A percentile compares a stretch with the other conserved stretches of the same genome.
Evolutionary conservation across 2,797 vertebrate species (phyloP).

Genomic region (Podarcis lilfordi): DNA sequence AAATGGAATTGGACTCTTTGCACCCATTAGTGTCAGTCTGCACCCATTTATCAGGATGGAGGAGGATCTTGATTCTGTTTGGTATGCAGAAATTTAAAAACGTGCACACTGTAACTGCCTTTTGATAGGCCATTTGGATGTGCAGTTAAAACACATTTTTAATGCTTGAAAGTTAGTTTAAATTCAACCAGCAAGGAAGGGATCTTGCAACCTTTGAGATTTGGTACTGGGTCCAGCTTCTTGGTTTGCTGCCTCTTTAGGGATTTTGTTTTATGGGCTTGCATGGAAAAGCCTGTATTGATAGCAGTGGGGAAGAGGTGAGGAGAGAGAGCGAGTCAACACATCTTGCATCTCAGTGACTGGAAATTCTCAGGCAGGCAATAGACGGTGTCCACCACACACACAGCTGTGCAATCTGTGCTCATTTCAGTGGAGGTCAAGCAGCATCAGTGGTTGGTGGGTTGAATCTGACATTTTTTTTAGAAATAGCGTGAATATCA

Average conservation of each 20-base stretch:
- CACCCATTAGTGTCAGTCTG: conserved; percentile 56
- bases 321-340: conserved; percentile 42
- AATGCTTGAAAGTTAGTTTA: conserved; percentile 70
- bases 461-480: conserved; percentile 13
- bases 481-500: conserved; percentile 74
- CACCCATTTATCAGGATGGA: neutral
- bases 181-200: conserved; percentile 60
- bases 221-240: conserved; percentile 60
- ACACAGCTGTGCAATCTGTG: neutral
- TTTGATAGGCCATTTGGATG: conserved; percentile 73
- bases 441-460: neutral
- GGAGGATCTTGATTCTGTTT: conserved; percentile 53
- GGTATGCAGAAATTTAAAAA: conserved; percentile 61
- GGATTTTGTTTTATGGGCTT: conserved; percentile 70
- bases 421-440: neutral
- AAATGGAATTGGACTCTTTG: conserved; percentile 60
- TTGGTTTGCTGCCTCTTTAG: conserved; percentile 69
- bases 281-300: conserved; percentile 55
- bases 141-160: conserved; percentile 64
- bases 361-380: conserved; percentile 70
- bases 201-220: conserved; percentile 43
- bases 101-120: conserved; percentile 72
- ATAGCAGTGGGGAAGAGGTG: conserved; percentile 62
- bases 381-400: neutral
- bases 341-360: conserved; percentile 60